phyloP scores from a whole-genome alignment of 2,797 vertebrate genomes.

The Semaprochilodus insignis region DNA sequence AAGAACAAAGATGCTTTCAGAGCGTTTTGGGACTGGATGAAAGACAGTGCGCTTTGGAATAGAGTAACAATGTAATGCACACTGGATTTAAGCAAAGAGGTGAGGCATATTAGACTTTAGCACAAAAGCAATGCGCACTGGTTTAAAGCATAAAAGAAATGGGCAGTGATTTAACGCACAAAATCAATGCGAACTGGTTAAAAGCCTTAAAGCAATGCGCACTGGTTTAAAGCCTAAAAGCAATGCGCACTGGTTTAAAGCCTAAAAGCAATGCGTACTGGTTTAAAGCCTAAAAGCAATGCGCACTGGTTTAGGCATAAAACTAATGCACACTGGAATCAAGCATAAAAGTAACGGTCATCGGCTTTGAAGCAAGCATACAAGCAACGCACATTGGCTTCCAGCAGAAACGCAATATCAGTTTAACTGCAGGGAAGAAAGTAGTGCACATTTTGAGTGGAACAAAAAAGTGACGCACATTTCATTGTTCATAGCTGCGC shows the following conservation, averaged over 20 bases:
- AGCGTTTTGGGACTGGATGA: no score
- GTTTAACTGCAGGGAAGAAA: not conserved
- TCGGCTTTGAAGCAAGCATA: not conserved
- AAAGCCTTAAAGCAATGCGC: not conserved
- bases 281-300: not conserved
- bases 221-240: not conserved
- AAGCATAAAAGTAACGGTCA: not conserved
- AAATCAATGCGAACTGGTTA: not conserved
- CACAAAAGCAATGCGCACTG: not conserved
- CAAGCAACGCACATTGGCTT: not conserved
- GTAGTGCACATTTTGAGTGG: not conserved
- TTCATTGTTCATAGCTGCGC: not conserved
- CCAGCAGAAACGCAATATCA: not conserved
- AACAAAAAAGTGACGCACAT: constrained; percentile 2
- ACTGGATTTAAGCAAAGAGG: not conserved
- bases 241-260: not conserved
- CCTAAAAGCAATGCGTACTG: no score
- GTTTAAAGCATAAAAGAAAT: not conserved
- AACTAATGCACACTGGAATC: not conserved
- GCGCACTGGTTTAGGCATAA: not conserved
- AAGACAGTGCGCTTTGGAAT: not conserved
- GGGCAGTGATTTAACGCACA: no score
- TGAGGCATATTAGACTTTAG: not conserved
- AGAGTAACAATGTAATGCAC: not conserved
- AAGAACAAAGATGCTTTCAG: not conserved